A percentile compares a stretch with the other conserved stretches of the same genome.
Evolutionary conservation across 2,113 vertebrate genomes (phyloP).

Genomic region (Bambusicola thoracicus): DNA sequence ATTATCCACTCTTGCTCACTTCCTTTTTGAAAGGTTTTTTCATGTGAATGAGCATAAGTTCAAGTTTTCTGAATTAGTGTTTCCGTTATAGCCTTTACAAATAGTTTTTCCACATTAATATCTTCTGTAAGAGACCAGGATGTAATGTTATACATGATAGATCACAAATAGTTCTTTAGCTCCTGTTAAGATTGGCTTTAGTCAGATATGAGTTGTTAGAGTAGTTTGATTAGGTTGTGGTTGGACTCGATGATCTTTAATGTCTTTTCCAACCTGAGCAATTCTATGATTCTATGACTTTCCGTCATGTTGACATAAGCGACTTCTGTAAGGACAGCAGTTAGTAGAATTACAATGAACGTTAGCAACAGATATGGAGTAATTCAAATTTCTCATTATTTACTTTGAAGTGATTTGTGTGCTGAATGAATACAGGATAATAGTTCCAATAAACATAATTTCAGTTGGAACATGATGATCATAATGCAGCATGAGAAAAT

Average conservation of each 20-base stretch:
- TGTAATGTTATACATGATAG: background rate
- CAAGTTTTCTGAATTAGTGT: background rate
- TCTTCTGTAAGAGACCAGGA: background rate
- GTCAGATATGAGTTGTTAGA: no score
- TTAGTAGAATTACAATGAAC: background rate
- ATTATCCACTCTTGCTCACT: background rate
- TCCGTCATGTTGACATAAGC: background rate
- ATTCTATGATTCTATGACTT: no score
- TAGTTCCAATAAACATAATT: background rate
- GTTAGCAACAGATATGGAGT: background rate
- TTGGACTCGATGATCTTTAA: no score
- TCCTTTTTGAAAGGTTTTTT: background rate
- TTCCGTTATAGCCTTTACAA: background rate
- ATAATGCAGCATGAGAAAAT: background rate
- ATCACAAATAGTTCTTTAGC: background rate
- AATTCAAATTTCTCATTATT: background rate
- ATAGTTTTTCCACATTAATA: background rate
- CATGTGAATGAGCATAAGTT: background rate
- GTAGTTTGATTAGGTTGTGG: no score
- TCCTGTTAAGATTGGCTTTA: background rate
- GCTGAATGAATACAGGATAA: background rate
- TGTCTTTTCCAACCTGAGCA: no score
- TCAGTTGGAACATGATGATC: background rate
- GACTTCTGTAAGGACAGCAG: background rate
- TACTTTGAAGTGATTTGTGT: background rate